Conservation (phyloP, 2,113 vertebrate genomes). For the Paracanthobrama guichenoti region DNA sequence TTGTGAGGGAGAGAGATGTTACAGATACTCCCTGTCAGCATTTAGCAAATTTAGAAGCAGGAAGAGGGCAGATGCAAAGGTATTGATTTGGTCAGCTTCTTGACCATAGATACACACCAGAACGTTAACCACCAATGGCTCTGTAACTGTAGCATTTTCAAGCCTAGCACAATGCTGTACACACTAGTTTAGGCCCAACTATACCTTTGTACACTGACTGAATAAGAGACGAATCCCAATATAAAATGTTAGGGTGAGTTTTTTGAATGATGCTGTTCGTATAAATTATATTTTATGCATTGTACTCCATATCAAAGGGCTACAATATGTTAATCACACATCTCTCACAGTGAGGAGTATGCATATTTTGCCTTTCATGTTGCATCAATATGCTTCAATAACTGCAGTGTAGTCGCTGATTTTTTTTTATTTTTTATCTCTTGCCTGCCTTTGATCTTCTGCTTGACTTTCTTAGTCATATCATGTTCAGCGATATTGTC, state of each 20-base stretch:
- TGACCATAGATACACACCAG: conserved; percentile 19
- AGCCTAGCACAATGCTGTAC: background rate
- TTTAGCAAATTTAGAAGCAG: conserved; percentile 67
- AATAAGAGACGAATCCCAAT: background rate
- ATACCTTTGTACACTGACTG: background rate
- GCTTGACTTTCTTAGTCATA: conserved; percentile 11
- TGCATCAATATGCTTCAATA: conserved; percentile 24
- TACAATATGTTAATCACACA: conserved; percentile 18
- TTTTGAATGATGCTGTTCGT: background rate
- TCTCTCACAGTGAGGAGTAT: background rate
- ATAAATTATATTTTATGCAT: background rate
- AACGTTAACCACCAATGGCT: background rate
- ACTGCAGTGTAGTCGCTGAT: background rate
- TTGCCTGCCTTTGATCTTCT: background rate
- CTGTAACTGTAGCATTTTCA: conserved; percentile 20
- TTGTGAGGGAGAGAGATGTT: conserved; percentile 61
- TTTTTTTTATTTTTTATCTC: background rate
- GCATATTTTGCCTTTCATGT: conserved; percentile 11
- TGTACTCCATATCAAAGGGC: background rate
- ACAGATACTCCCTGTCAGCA: conserved; percentile 63
- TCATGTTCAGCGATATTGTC: background rate
- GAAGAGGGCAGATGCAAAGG: conserved; percentile 57
- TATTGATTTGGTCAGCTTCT: conserved; percentile 65
- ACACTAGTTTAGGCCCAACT: background rate
- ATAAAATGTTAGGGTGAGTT: background rate